Base-by-base conservation (phyloP, 1,140 invertebrate genomes). In the Diabrotica undecimpunctata region DNA sequence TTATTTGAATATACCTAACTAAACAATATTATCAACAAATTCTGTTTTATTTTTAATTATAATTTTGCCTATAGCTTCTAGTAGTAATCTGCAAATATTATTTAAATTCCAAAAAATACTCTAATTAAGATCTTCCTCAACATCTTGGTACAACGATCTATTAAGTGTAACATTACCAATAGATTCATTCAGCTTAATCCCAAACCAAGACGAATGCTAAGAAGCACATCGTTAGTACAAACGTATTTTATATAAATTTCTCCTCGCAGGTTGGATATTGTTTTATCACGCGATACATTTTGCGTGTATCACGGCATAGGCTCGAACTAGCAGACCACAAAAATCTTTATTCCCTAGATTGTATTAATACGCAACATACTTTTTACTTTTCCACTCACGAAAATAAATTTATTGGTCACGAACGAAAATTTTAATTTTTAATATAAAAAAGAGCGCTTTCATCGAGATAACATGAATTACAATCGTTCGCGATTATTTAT, bases 311-410 rank as follows among this genome's bases (percentile, higher is more conserved):
- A 46, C 41, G 41, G 41, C 41, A 46, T n/a, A 46, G 8, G 41
- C n/a, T 46, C 41, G 8, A 46, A 46, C 41, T 46, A 46, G 8
- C 41, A 8, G 41, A 10, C 41, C n/a, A 46, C 8, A 46, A 46
- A 46, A 46, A 46, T 46, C 41, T 46, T 46, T 46, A 46, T 46
- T 46, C 8, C 25, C 8, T 46, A 6, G 41, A 46, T 46, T 46
- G n/a, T 46, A 46, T 46, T 46, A 46, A 46, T 46, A 46, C 41
- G 41, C 41, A 46, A 46, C 41, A 46, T 46, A 46, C n/a, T 46
- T 46, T 46, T n/a, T 46, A 46, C n/a, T 46, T 46, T n/a, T 46
- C 6, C n/a, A 46, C 41, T 46, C 41, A 46, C 41, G 41, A 46
- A 46, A 46, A 46, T 46, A n/a, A 46, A n/a, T 25, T 46, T 46